phyloP scores from a whole-genome alignment of 2,888 invertebrate species.

The Athrips mouffetella region DNA sequence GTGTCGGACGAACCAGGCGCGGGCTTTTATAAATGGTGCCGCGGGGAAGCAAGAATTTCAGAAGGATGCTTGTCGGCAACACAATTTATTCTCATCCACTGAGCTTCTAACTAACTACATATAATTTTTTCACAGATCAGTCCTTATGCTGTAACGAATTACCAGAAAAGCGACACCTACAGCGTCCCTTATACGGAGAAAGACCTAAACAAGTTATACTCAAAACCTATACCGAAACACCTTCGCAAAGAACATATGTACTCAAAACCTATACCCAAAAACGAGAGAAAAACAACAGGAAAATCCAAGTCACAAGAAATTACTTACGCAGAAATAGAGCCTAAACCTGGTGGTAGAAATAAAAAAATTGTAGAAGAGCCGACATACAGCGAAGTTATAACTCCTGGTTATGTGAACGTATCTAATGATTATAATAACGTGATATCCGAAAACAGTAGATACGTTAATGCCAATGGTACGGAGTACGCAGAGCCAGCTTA shows the following conservation, averaged over 20 bases:
- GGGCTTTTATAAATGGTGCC: no score
- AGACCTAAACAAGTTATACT: slow-evolving; percentile 18
- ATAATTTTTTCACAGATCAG: background rate
- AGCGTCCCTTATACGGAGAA: slow-evolving; percentile 7
- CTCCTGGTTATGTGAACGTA: background rate
- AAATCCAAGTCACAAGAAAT: background rate
- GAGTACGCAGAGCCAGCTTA: slow-evolving; percentile 13
- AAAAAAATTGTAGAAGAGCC: background rate
- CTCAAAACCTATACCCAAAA: slow-evolving; percentile 5
- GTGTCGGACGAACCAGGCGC: no score
- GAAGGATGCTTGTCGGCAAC: background rate
- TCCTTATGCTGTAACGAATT: background rate
- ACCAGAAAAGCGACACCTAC: background rate
- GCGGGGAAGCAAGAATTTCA: background rate
- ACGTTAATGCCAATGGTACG: slow-evolving; percentile 1
- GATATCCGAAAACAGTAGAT: background rate
- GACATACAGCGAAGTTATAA: background rate
- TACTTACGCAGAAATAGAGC: background rate
- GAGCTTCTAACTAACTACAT: background rate
- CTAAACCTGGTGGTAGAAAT: background rate
- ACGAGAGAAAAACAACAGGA: background rate
- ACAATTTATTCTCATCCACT: background rate
- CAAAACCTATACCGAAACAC: slow-evolving; percentile 20
- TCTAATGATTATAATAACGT: background rate
- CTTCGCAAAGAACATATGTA: slow-evolving; percentile 9